Percentiles rank a stretch among this genome's conserved stretches.
phyloP scores from a whole-genome alignment of 2,797 vertebrate species.

The Phataginus tricuspis region DNA sequence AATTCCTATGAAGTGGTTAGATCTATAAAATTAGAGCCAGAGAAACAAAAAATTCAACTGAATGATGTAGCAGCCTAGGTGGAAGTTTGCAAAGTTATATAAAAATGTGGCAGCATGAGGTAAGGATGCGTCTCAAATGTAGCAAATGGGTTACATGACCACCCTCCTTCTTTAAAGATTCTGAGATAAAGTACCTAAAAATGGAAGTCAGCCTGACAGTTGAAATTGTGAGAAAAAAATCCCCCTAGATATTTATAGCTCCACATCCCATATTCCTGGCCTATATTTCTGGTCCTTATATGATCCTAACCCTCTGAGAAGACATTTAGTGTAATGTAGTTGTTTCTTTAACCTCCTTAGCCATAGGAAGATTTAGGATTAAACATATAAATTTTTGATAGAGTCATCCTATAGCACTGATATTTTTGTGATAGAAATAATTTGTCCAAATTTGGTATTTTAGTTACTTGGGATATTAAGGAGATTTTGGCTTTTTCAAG shows the following conservation, averaged over 20 bases:
- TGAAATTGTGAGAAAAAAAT: conserved; percentile 40
- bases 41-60: neutral
- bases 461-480: neutral
- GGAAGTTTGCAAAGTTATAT: neutral
- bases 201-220: neutral
- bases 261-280: neutral
- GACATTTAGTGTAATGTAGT: neutral
- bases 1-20: neutral
- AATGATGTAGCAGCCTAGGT: neutral
- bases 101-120: neutral
- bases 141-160: neutral
- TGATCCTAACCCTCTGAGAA: neutral
- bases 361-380: neutral
- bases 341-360: neutral
- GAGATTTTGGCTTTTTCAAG: neutral
- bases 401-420: neutral
- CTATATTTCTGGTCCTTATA: neutral
- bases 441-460: conserved; percentile 32
- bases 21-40: neutral
- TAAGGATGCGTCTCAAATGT: neutral
- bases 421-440: neutral
- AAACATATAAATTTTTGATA: neutral
- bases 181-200: neutral
- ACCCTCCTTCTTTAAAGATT: neutral
- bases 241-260: neutral